Evolutionary conservation across 2,113 vertebrate species (phyloP).

Genomic region (Apodemus sylvaticus): DNA sequence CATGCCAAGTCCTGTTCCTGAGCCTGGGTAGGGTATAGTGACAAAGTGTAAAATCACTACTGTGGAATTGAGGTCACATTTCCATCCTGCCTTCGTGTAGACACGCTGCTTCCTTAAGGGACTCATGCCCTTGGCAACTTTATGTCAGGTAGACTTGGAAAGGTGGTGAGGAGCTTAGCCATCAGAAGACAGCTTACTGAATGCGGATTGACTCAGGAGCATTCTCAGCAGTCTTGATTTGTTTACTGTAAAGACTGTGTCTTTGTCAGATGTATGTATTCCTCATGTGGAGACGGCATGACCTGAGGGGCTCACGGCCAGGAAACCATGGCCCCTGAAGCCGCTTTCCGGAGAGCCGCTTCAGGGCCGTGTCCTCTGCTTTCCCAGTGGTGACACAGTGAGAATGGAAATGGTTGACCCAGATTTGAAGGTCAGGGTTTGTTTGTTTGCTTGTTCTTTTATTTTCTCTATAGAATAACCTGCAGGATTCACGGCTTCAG

Average conservation of each 20-base stretch:
- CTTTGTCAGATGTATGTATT: background rate
- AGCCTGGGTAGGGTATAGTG: slow-evolving; percentile 71
- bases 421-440: background rate
- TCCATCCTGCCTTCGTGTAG: background rate
- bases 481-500: background rate
- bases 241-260: slow-evolving; percentile 8
- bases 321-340: background rate
- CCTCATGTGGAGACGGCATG: background rate
- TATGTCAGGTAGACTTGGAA: background rate
- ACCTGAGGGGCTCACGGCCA: slow-evolving; percentile 2
- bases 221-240: background rate
- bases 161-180: background rate
- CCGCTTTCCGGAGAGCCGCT: background rate
- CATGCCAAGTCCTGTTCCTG: slow-evolving; percentile 71
- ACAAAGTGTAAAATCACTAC: slow-evolving; percentile 22
- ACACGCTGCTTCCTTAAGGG: background rate
- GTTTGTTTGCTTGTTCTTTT: background rate
- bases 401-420: slow-evolving; percentile 9
- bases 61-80: slow-evolving; percentile 2
- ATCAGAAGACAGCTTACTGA: background rate
- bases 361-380: slow-evolving; percentile 27
- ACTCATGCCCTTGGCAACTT: background rate
- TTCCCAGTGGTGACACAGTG: background rate
- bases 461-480: slow-evolving; percentile 24
- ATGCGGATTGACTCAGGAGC: background rate